A percentile compares a stretch with the other conserved stretches of the same genome.
Conservation (phyloP, 1,140 invertebrate species). For the Magallana angulata region DNA sequence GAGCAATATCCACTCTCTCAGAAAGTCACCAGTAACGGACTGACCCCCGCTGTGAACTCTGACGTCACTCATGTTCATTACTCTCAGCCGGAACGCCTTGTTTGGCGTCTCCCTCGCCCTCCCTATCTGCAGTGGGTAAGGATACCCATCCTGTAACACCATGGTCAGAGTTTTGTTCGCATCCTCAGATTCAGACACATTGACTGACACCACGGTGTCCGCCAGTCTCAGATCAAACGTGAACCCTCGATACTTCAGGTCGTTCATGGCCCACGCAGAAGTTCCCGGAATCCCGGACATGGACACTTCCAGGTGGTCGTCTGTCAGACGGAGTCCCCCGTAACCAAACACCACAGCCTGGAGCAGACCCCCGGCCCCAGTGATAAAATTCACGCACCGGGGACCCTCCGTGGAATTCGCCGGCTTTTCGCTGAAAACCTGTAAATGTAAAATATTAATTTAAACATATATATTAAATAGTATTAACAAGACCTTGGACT, state of each 20-base stretch:
- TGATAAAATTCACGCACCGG: conserved; percentile 79
- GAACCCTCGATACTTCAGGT: conserved; percentile 57
- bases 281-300: conserved; percentile 64
- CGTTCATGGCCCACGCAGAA: conserved; percentile 61
- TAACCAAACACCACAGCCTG: conserved; percentile 79
- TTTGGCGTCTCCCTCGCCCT: not conserved
- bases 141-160: not conserved
- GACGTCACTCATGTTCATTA: not conserved
- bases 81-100: not conserved
- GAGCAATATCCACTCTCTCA: not conserved
- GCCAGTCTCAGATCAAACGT: conserved; percentile 42
- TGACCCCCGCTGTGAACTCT: not conserved
- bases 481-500: too few species aligned
- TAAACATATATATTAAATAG: not conserved
- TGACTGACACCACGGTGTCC: not conserved
- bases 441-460: not conserved
- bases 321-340: conserved; percentile 73
- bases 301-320: conserved; percentile 56
- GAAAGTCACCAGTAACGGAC: not conserved
- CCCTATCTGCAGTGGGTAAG: not conserved
- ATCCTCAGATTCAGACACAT: not conserved
- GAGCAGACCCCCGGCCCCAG: conserved; percentile 79
- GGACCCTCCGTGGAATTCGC: conserved; percentile 70
- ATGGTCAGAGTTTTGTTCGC: not conserved
- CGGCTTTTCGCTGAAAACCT: conserved; percentile 65